Percentiles rank a stretch among this genome's conserved stretches.
phyloP scores from a whole-genome alignment of 1,140 invertebrate genomes.

The Drosophila equinoxialis region DNA sequence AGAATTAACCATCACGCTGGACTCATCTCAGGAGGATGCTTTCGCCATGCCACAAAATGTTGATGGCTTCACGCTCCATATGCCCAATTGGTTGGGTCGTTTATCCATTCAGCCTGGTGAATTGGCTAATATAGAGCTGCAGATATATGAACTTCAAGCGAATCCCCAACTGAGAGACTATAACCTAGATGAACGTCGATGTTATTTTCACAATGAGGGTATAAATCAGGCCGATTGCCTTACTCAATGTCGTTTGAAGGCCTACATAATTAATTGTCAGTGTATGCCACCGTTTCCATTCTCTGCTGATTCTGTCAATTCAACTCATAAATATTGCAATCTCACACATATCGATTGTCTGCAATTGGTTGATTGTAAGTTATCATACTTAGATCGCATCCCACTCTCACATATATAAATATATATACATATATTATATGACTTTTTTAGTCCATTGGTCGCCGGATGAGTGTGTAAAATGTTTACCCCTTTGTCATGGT shows the following conservation, averaged over 20 bases:
- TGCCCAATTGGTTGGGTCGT: conserved; percentile 44
- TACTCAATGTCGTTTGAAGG: conserved; percentile 31
- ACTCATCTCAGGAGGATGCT: conserved; percentile 49
- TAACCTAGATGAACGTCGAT: conserved; percentile 19
- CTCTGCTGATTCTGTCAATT: conserved; percentile 4
- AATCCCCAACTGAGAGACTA: conserved; percentile 26
- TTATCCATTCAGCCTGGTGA: conserved; percentile 33
- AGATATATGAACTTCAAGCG: conserved; percentile 31
- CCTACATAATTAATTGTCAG: conserved; percentile 45
- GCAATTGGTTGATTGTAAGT: conserved; percentile 42
- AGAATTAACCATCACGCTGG: conserved; percentile 35
- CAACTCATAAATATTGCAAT: conserved; percentile 27
- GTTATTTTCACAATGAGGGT: conserved; percentile 41
- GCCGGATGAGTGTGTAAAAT: conserved; percentile 29
- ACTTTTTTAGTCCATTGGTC: conserved; percentile 39
- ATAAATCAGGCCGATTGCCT: conserved; percentile 26
- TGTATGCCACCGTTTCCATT: conserved; percentile 42
- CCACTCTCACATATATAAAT: not conserved
- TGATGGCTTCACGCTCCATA: conserved; percentile 43
- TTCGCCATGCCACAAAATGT: conserved; percentile 26
- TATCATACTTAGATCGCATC: not conserved
- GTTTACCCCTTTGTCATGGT: conserved; percentile 41
- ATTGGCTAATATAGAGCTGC: conserved; percentile 32
- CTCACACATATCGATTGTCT: conserved; percentile 31
- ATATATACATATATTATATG: not conserved